These are phyloP conservation scores for Synanceia verrucosa DNA, from an alignment of 2,797 vertebrate genomes.

Conservation along the genomic window DNA sequence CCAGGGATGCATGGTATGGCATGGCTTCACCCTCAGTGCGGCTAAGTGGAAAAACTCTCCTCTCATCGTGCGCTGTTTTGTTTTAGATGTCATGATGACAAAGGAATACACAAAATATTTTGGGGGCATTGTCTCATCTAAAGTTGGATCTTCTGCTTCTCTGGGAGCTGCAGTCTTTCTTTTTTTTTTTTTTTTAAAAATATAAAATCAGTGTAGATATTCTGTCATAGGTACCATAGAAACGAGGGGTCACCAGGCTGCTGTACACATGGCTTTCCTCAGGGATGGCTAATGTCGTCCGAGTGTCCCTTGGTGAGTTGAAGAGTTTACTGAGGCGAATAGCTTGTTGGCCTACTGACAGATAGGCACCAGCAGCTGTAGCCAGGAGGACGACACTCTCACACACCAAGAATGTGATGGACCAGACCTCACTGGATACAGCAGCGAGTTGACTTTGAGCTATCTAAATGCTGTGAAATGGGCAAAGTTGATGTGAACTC, in stretches of 20 bases:
- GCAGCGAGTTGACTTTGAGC: conserved; percentile 1
- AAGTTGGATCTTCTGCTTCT: not conserved
- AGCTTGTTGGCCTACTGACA: conserved; percentile 61
- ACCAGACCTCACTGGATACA: conserved; percentile 10
- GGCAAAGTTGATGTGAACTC: conserved; percentile 4
- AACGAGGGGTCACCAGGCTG: not conserved
- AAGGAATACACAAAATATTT: not conserved
- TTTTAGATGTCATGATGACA: not conserved
- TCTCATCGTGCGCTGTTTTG: not conserved
- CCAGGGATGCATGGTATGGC: not conserved
- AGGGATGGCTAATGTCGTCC: conserved; percentile 27
- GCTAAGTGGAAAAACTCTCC: not conserved
- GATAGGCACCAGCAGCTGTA: conserved; percentile 70
- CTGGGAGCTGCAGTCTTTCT: not conserved
- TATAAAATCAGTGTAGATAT: too few species aligned
- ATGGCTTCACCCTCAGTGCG: not conserved
- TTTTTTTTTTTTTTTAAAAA: not conserved
- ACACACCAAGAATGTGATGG: conserved; percentile 27
- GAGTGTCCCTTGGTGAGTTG: conserved; percentile 71
- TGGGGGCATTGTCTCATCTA: not conserved
- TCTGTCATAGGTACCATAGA: not conserved
- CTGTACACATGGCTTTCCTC: conserved; percentile 32
- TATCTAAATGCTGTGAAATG: not conserved
- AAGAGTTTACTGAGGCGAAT: conserved; percentile 72
- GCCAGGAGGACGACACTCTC: conserved; percentile 15